Base-by-base conservation (phyloP, 2,113 vertebrate species). In the Leptodactylus fuscus region DNA sequence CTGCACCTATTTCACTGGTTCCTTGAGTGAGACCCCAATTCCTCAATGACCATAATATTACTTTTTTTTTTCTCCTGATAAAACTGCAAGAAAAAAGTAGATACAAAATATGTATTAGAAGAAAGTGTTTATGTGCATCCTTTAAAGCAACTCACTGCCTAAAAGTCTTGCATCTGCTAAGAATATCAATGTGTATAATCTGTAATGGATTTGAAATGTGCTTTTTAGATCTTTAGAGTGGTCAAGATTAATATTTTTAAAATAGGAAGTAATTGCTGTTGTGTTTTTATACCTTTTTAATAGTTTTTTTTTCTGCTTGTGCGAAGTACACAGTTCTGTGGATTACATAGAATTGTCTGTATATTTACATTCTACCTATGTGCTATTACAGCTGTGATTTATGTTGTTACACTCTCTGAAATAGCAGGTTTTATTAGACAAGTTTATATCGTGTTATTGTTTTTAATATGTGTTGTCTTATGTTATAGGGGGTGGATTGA, bases 81-180 rank as follows among this genome's bases (percentile, higher is more conserved):
- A 34, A 34, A n/a, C 2, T 32, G 9, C 13, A 65, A 65, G 24
- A 65, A 67, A n/a, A 20, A 34, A 36, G n/a, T 32, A 69, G 13
- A 11, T 69, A 49, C 11, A 49, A 49, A 76, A 51, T 20, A 20
- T 1, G 24, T 32, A 32, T 32, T 20, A 12, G 12, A 29, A 65
- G 15, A 46, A 75, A 77, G 73, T 69, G 46, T 78, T 70, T 70
- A 69, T 70, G 62, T 79, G 60, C 38, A 22, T 44, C 46, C 51
- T 36, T 71, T 22, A 69, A 58, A 85, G 83, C 83, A 85, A 29
- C 46, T 71, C 83, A 80, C 83, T 85, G 83, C 83, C 83, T 70
- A 79, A 70, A 71, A 58, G 36, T 83, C 51, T 83, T 48, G 74
- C 46, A 46, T 62, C 15, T 75, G 38, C 51, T 74, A 34, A 32